Conservation (phyloP, 1,140 invertebrate species). For the Oedothorax gibbosus region DNA sequence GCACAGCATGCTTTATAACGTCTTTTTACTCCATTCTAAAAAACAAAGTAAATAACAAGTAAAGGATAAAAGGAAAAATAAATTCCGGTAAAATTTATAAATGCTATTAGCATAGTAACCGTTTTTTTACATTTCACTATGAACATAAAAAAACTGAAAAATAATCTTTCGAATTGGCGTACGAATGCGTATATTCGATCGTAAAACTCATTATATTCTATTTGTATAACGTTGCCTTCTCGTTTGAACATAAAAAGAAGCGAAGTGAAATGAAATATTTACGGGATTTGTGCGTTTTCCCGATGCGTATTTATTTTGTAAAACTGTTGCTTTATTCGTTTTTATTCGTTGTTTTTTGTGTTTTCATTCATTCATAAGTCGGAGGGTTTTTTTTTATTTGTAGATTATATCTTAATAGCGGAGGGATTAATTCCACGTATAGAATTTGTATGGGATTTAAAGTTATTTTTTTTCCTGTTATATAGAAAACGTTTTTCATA, state of each 20-base stretch:
- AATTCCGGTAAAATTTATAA: too few species aligned
- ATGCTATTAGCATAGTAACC: too few species aligned
- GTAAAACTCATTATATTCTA: too few species aligned
- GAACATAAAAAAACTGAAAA: too few species aligned
- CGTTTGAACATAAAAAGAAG: slow-evolving; percentile 34
- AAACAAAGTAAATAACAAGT: too few species aligned
- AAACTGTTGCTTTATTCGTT: slow-evolving; percentile 32
- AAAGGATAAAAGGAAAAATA: too few species aligned
- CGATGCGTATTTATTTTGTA: neutral
- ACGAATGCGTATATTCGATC: too few species aligned
- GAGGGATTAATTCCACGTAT: slow-evolving; percentile 27
- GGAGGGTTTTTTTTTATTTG: neutral
- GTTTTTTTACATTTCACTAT: too few species aligned
- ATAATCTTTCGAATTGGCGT: slow-evolving; percentile 41
- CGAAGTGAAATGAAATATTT: slow-evolving; percentile 42
- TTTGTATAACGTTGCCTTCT: slow-evolving; percentile 12
- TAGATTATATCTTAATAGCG: slow-evolving; percentile 16
- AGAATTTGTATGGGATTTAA: neutral
- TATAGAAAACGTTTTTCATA: too few species aligned
- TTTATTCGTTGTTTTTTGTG: neutral
- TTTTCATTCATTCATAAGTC: slow-evolving; percentile 4
- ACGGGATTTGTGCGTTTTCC: slow-evolving; percentile 38
- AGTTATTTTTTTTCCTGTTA: too few species aligned
- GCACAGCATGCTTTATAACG: too few species aligned
- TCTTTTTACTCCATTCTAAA: too few species aligned